Evolutionary conservation across 2,113 vertebrate species (phyloP), one percentile per base, ranked within the genome.

Genomic region (Cyprinodon brontotheroides): DNA sequence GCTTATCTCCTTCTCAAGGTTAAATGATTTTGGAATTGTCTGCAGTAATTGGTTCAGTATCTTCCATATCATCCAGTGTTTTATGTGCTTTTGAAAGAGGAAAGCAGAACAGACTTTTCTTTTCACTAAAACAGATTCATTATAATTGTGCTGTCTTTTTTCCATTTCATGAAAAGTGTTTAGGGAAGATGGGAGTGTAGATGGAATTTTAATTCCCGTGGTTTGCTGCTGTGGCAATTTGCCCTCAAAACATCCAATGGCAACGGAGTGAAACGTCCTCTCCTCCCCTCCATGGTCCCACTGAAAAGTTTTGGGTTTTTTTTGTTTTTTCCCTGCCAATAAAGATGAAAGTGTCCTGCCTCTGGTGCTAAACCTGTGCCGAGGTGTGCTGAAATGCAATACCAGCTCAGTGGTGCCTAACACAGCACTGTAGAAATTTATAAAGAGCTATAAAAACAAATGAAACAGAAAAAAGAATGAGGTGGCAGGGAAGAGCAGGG

Each of bases 11-110:
- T 78, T 74, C 61, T 68, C 14, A 43, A 65, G 79, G 73, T 77
- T 80, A 87, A 87, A 87, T 79, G 75, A 74, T 78, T 65, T 59
- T 77, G 37, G 79, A 89, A 89, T 79, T 80, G 64, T 83, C 80
- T 67, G 67, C 81, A 85, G 89, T 75, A 88, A 92, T 89, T 71
- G 89, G 67, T 89, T 87, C 72, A 68, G 63, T 86, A 73, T 92
- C 82, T 88, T 76, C 63, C 37, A 41, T 78, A 4, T 83, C 78
- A 90, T 90, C 82, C 62, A 78, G 72, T 41, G 48, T 57, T 50
- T 83, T 62, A 10, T 40, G 7, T 68, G 72, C 68, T 79, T 53
- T 3, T 3, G 29, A 13, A 40, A 41, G 69, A 61, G 36, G 63
- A 20, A 47, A 60, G 62, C 17, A 8, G 4, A 37, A 0, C 11